Percentiles rank a stretch among this genome's conserved stretches.
Evolutionary conservation across 2,888 invertebrate species (phyloP).

Genomic region (Philereme vetulata): DNA sequence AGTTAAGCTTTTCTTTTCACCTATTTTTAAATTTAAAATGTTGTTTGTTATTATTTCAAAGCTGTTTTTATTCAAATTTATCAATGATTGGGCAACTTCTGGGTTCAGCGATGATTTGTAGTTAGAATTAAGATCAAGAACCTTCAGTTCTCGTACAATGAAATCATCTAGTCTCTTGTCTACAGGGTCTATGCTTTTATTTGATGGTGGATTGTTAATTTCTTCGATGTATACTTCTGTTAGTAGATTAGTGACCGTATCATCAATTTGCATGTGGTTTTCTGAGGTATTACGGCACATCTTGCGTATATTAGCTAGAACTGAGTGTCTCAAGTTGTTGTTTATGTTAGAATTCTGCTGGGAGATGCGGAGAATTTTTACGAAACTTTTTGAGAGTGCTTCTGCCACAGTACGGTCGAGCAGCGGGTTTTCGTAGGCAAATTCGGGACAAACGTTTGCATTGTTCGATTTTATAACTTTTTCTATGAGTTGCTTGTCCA

Average conservation of each 20-base stretch:
- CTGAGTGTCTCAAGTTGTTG: slow-evolving; percentile 57
- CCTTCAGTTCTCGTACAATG: slow-evolving; percentile 57
- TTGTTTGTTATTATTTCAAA: slow-evolving; percentile 53
- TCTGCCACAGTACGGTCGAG: slow-evolving; percentile 64
- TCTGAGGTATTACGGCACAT: slow-evolving; percentile 60
- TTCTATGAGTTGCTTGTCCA: slow-evolving; percentile 67
- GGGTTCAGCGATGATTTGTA: slow-evolving; percentile 51
- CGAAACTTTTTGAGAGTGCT: slow-evolving; percentile 65
- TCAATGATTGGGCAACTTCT: slow-evolving; percentile 65
- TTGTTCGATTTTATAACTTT: slow-evolving; percentile 62
- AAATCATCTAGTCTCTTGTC: slow-evolving; percentile 62
- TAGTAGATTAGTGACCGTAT: slow-evolving; percentile 54
- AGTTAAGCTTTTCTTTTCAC: slow-evolving; percentile 40
- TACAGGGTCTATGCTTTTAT: slow-evolving; percentile 28
- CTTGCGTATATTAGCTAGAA: slow-evolving; percentile 65
- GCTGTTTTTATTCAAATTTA: slow-evolving; percentile 58
- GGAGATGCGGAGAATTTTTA: slow-evolving; percentile 62
- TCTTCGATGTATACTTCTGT: slow-evolving; percentile 52
- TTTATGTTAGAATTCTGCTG: slow-evolving; percentile 56
- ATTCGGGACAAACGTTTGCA: slow-evolving; percentile 52
- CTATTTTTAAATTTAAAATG: slow-evolving; percentile 54
- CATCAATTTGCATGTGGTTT: slow-evolving; percentile 59
- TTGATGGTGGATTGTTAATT: slow-evolving; percentile 31
- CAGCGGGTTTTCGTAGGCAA: slow-evolving; percentile 64
- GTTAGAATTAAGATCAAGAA: slow-evolving; percentile 50